Base-by-base conservation (phyloP, 2,797 vertebrate species). In the Lepilemur ruficaudatus region DNA sequence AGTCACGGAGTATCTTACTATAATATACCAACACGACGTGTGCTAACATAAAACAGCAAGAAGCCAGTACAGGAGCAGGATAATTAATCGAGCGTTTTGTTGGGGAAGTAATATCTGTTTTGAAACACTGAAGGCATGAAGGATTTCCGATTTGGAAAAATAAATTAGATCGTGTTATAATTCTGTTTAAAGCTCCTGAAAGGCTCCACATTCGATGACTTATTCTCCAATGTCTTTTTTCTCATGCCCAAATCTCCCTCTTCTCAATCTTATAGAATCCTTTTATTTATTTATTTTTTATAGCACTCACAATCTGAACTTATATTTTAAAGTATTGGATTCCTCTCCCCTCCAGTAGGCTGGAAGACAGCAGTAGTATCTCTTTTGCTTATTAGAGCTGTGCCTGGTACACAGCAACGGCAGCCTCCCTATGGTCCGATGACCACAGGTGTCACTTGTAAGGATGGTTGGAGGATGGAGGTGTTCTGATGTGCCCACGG, bases 1-100 rank as follows among this genome's bases (percentile, higher is more conserved):
- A 75, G 32, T 82, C 78, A 2, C 8, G 28, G 32, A 75, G 78
- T 38, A 4, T n/a, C 6, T 23, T 38, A 17, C 10, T 11, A 23
- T 28, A 0, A 59, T 4, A 10, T 11, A 25, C n/a, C 18, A 57
- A 48, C 13, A 46, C 32, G 15, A n/a, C 2, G 0, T 1, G 61
- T n/a, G 6, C 41, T 28, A n/a, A 15, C 4, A 2, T 2, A 12
- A 32, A 46, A 41, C 2, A 30, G 20, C 2, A 3, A 67, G 78
- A 28, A 48, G 46, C 48, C 32, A 4, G 4, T 23, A 11, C 8
- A 35, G 25, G 3, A 20, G 46, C 32, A 7, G 13, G 35, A 32
- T 17, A 65, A 23, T 30, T 30, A 72, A 15, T 0, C 35, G 14
- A 52, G 32, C 15, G 15, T 78, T 38, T 78, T 13, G 2, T 2